These are phyloP conservation scores for Agapornis roseicollis DNA, from an alignment of 2,113 vertebrate genomes.

Conservation along the genomic window DNA sequence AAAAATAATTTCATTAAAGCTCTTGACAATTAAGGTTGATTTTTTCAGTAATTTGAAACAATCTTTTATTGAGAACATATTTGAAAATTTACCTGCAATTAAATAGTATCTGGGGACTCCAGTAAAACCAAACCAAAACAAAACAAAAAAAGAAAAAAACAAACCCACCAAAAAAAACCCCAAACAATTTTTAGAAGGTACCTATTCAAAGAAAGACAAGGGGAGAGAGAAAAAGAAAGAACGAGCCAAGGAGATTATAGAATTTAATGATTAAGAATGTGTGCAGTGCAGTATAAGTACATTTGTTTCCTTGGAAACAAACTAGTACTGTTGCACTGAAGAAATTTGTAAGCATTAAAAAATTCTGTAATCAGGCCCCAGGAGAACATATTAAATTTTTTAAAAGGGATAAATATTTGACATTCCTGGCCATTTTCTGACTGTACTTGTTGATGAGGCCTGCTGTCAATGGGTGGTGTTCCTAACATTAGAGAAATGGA, in stretches of 20 bases:
- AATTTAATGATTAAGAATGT: constrained; percentile 75
- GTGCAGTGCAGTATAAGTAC: constrained; percentile 62
- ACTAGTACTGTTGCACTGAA: constrained; percentile 69
- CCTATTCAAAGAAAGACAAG: constrained; percentile 34
- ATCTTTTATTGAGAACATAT: constrained; percentile 46
- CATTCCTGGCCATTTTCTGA: constrained; percentile 62
- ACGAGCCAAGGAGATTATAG: constrained; percentile 52
- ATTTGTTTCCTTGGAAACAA: constrained; percentile 81
- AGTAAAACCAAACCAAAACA: no score
- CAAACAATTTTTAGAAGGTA: constrained; percentile 64
- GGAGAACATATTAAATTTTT: constrained; percentile 75
- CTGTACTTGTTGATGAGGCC: constrained; percentile 58
- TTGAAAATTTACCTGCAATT: constrained; percentile 69
- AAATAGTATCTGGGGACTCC: constrained; percentile 68
- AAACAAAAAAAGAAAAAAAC: neutral
- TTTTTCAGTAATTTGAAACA: constrained; percentile 35
- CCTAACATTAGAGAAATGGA: neutral
- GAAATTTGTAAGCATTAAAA: constrained; percentile 79
- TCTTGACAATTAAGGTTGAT: constrained; percentile 31
- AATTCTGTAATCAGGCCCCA: constrained; percentile 77
- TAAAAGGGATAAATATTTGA: constrained; percentile 79
- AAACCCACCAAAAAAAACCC: neutral
- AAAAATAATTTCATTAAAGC: constrained; percentile 46
- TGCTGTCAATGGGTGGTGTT: constrained; percentile 55
- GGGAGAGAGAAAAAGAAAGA: constrained; percentile 8